phyloP scores from a whole-genome alignment of 2,888 invertebrate genomes.

The Melinaea menophilus region DNA sequence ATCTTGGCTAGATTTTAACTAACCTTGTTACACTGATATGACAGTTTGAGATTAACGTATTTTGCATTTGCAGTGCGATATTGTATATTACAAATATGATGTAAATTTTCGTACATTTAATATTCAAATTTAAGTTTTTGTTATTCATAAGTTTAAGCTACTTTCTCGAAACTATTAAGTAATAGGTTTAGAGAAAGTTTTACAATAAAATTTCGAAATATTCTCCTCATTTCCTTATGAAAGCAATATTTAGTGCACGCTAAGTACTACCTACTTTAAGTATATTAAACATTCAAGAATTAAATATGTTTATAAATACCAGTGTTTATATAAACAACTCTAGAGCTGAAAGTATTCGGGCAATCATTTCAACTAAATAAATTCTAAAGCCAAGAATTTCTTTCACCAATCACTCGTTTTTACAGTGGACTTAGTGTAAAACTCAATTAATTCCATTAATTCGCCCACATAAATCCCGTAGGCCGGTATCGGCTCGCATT shows the following conservation, averaged over 20 bases:
- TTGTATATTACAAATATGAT: not conserved
- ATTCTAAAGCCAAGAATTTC: conserved; percentile 15
- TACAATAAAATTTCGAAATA: too few species aligned
- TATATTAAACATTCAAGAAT: too few species aligned
- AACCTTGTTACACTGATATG: conserved; percentile 10
- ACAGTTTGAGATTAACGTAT: conserved; percentile 8
- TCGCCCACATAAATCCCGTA: conserved; percentile 55
- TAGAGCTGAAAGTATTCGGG: conserved; percentile 5
- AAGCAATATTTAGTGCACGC: too few species aligned
- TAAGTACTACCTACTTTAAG: too few species aligned
- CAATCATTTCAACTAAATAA: conserved; percentile 8
- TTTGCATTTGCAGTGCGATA: conserved; percentile 5
- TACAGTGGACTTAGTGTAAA: conserved; percentile 51
- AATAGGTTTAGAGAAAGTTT: too few species aligned
- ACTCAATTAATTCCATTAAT: conserved; percentile 49
- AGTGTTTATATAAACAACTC: too few species aligned
- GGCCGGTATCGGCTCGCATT: conserved; percentile 37
- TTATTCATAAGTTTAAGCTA: too few species aligned
- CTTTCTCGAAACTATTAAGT: too few species aligned
- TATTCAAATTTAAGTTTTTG: too few species aligned
- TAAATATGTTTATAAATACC: too few species aligned
- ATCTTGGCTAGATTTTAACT: conserved; percentile 53
- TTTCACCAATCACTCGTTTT: conserved; percentile 38
- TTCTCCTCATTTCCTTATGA: too few species aligned
- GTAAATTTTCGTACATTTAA: not conserved